These are phyloP conservation scores for Pinna nobilis DNA, from an alignment of 1,140 invertebrate species.

Conservation along the genomic window DNA sequence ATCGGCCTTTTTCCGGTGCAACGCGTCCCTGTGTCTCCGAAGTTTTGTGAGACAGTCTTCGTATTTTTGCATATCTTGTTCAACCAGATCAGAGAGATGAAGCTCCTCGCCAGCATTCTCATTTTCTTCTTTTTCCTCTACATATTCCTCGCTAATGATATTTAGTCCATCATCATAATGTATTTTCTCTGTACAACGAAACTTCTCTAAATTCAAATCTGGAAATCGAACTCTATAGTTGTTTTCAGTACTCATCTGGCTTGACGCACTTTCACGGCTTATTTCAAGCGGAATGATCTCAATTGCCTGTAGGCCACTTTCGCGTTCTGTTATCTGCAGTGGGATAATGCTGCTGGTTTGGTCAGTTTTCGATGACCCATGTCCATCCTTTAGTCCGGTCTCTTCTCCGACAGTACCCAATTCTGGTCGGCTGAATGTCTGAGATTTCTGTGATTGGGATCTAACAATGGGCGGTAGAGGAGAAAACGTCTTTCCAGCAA, in stretches of 20 bases:
- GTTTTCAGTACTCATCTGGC: constrained; percentile 12
- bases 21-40: neutral
- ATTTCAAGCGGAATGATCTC: neutral
- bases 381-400: neutral
- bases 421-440: neutral
- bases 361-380: neutral
- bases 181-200: constrained; percentile 24
- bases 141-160: neutral
- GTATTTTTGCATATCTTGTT: neutral
- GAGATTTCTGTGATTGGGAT: neutral
- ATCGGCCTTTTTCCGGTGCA: constrained; percentile 1
- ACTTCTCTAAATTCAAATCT: neutral
- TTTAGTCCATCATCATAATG: constrained; percentile 15
- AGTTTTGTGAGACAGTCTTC: neutral
- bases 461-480: too few relatives aligned
- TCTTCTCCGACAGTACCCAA: neutral
- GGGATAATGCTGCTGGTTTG: neutral
- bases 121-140: neutral
- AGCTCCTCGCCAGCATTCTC: constrained; percentile 15
- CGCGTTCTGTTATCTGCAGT: neutral
- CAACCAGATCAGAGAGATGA: constrained; percentile 12
- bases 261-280: neutral
- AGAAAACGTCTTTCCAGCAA: too few relatives aligned
- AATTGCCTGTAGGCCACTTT: neutral
- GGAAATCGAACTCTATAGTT: constrained; percentile 8